These are phyloP conservation scores for Halichoerus grypus DNA, from an alignment of 2,113 vertebrate genomes.

Conservation along the genomic window DNA sequence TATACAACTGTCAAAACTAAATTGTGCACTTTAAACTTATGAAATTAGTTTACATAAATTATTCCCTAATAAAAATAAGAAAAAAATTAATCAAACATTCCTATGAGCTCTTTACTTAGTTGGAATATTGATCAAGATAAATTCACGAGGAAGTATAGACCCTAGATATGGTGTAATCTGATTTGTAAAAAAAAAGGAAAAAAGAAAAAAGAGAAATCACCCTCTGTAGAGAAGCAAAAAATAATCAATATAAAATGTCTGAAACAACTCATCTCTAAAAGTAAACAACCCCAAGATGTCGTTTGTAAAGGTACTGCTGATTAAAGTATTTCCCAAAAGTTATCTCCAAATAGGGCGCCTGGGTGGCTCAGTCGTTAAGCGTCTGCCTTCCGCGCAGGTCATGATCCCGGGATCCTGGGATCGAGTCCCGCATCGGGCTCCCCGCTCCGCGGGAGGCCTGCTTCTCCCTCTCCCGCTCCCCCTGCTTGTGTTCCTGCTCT, in stretches of 20 bases:
- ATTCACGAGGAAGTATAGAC: neutral
- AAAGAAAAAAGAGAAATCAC: neutral
- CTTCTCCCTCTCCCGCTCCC: no score
- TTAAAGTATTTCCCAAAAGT: neutral
- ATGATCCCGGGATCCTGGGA: no score
- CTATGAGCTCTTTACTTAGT: neutral
- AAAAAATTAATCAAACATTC: slow-evolving; percentile 7
- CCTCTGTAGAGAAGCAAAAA: neutral
- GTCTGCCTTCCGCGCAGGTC: no score
- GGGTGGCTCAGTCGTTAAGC: no score
- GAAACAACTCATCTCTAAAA: slow-evolving; percentile 24
- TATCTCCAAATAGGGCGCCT: neutral
- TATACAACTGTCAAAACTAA: slow-evolving; percentile 13
- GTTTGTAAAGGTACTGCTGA: slow-evolving; percentile 20
- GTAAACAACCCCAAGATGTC: neutral
- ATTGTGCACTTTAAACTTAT: slow-evolving; percentile 12
- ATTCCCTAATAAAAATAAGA: neutral
- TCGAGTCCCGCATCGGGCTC: no score
- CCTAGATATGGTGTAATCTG: neutral
- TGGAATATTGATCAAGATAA: slow-evolving; percentile 25
- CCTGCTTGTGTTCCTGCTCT: no score
- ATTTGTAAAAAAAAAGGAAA: neutral
- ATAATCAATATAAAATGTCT: neutral
- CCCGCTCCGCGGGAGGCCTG: no score
- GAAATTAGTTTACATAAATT: neutral